phyloP scores from a whole-genome alignment of 2,888 invertebrate genomes.

The Limenitis camilla region DNA sequence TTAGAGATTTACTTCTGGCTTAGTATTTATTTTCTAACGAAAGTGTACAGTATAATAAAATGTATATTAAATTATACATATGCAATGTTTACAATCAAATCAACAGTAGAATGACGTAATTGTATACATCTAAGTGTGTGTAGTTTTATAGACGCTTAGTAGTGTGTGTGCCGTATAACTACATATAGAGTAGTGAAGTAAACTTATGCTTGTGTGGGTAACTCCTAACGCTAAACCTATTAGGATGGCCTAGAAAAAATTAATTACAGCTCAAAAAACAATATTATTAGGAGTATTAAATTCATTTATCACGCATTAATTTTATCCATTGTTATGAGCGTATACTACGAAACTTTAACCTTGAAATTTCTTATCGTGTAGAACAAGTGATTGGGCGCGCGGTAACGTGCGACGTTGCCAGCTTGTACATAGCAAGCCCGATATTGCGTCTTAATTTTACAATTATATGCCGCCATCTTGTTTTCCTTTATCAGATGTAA shows the following conservation, averaged over 20 bases:
- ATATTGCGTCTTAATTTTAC: constrained; percentile 67
- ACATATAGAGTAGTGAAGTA: too few species aligned
- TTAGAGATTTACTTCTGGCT: too few species aligned
- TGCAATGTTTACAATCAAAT: too few species aligned
- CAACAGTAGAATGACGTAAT: too few species aligned
- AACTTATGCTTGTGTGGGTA: too few species aligned
- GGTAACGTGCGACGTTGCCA: constrained; percentile 64
- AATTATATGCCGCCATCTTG: constrained; percentile 58
- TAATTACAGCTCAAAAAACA: background rate
- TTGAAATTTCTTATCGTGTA: constrained; percentile 68
- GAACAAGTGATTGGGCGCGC: constrained; percentile 51
- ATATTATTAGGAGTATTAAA: constrained; percentile 6
- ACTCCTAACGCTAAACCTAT: background rate
- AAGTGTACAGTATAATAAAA: too few species aligned
- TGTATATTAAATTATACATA: too few species aligned
- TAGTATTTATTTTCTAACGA: too few species aligned
- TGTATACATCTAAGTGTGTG: too few species aligned
- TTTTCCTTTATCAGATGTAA: constrained; percentile 53
- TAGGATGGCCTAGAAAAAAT: background rate
- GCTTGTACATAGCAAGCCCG: constrained; percentile 50
- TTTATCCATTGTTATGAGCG: constrained; percentile 53
- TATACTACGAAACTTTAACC: constrained; percentile 60
- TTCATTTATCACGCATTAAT: constrained; percentile 26
- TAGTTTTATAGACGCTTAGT: too few species aligned
- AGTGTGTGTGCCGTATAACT: too few species aligned